Evolutionary conservation across 2,888 invertebrate genomes (phyloP).

Genomic region (Sinohyriopsis cumingii): DNA sequence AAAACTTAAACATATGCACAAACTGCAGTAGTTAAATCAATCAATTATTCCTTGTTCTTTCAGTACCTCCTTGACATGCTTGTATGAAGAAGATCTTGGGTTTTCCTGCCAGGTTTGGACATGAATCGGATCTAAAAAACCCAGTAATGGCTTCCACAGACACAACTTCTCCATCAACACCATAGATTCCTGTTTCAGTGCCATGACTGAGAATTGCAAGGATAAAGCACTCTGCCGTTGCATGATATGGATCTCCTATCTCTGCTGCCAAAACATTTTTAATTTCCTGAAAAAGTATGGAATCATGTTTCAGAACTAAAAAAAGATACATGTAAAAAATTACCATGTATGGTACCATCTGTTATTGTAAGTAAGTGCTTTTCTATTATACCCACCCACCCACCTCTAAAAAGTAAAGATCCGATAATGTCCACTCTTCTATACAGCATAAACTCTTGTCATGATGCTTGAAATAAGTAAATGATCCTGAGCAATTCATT

Average conservation of each 20-base stretch:
- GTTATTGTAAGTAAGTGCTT: background rate
- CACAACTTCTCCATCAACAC: constrained; percentile 35
- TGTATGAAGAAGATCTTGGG: constrained; percentile 55
- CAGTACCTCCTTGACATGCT: constrained; percentile 53
- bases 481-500: no score
- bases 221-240: constrained; percentile 40
- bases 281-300: constrained; percentile 25
- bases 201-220: constrained; percentile 45
- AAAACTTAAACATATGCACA: no score
- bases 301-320: background rate
- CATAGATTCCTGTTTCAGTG: constrained; percentile 35
- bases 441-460: no score
- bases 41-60: background rate
- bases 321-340: no score
- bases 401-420: no score
- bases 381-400: background rate
- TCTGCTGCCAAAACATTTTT: constrained; percentile 21
- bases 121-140: constrained; percentile 39
- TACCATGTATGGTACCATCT: background rate
- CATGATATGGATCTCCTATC: constrained; percentile 21
- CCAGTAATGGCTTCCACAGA: constrained; percentile 25
- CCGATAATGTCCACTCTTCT: no score
- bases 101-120: constrained; percentile 38
- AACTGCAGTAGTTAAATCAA: no score
- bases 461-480: no score